Conservation (phyloP, 2,888 invertebrate species). For the Choristoneura rosaceana region DNA sequence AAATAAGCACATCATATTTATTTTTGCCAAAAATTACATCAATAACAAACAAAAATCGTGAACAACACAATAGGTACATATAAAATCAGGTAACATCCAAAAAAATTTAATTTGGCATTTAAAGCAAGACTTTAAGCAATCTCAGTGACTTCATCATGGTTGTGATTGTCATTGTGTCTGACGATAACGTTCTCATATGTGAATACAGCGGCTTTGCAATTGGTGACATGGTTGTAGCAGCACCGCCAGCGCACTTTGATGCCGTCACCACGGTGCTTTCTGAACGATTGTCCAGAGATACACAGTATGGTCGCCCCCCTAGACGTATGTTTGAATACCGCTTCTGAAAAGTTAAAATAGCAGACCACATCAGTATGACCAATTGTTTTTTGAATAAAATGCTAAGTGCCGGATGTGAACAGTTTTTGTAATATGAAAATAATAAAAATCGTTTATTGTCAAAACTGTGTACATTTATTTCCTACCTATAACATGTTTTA, state of each 20-base stretch:
- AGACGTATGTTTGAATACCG: background rate
- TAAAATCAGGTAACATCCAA: too few species aligned
- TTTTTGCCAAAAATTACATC: too few species aligned
- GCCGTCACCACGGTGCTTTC: slow-evolving; percentile 1
- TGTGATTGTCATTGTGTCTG: slow-evolving; percentile 20
- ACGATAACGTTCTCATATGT: slow-evolving; percentile 23
- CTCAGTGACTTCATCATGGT: background rate
- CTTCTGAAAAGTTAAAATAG: background rate
- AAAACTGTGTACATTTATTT: too few species aligned
- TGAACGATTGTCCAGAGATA: slow-evolving; percentile 3
- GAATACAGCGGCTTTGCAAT: slow-evolving; percentile 28
- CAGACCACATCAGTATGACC: background rate
- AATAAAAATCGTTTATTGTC: too few species aligned
- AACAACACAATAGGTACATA: too few species aligned
- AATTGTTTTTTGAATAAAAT: too few species aligned
- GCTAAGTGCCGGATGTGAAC: too few species aligned
- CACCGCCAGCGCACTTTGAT: slow-evolving; percentile 33
- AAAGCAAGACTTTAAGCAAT: background rate
- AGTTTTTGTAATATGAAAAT: too few species aligned
- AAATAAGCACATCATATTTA: too few species aligned
- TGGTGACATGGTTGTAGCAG: slow-evolving; percentile 11
- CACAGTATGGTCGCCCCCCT: slow-evolving; percentile 1
- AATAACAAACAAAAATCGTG: too few species aligned
- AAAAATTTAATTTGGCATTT: too few species aligned
- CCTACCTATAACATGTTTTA: too few species aligned